These are phyloP conservation scores for Dicrurus megarhynchus DNA, from an alignment of 2,113 vertebrate species.

Conservation along the genomic window DNA sequence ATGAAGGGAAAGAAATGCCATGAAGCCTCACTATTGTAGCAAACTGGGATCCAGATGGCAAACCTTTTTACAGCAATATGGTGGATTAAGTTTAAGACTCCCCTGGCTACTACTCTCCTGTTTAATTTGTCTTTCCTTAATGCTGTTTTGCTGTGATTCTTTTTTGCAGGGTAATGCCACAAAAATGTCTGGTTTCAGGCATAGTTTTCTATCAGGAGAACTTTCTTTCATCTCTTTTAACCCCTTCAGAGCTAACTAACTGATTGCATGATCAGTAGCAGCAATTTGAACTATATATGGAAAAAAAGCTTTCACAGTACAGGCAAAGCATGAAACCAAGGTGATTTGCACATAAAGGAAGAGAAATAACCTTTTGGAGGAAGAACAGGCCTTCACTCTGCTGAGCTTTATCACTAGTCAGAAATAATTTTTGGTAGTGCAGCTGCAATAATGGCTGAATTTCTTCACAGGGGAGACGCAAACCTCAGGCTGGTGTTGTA, in stretches of 20 bases:
- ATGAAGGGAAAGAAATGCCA: slow-evolving; percentile 31
- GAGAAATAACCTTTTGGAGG: neutral
- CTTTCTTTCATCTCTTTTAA: neutral
- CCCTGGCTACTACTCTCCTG: slow-evolving; percentile 24
- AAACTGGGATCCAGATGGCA: slow-evolving; percentile 67
- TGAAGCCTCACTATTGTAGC: slow-evolving; percentile 28
- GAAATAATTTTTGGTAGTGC: neutral
- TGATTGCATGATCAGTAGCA: neutral
- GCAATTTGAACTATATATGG: neutral
- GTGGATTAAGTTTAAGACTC: slow-evolving; percentile 50
- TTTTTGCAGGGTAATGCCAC: neutral
- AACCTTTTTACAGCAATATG: slow-evolving; percentile 56
- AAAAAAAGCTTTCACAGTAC: neutral
- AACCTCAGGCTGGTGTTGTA: neutral
- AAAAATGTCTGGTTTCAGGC: neutral
- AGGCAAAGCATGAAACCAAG: neutral
- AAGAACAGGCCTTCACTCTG: neutral
- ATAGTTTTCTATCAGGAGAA: neutral
- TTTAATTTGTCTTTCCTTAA: slow-evolving; percentile 54
- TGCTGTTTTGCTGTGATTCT: neutral
- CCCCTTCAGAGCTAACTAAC: neutral
- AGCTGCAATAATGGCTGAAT: neutral
- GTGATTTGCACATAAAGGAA: neutral
- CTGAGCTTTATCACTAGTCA: neutral
- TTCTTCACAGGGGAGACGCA: neutral